Base-by-base conservation (phyloP, 2,888 invertebrate genomes). In the Amiota minor region DNA sequence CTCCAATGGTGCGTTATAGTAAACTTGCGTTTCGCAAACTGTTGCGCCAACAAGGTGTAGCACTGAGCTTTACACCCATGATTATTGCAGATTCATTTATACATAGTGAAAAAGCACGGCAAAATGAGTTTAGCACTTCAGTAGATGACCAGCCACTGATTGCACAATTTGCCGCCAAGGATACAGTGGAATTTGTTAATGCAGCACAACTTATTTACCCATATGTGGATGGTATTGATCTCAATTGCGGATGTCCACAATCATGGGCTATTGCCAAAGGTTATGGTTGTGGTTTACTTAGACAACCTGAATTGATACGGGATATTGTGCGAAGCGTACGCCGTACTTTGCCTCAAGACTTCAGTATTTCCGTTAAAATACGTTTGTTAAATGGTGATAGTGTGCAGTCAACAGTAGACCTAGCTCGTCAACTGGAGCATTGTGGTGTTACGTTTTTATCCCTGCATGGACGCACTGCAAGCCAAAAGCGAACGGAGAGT, bases 201-300 rank as follows among this genome's bases (percentile, higher is more conserved):
- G 98, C 98, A 35, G 92, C 98, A 4, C 93, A 95, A 90, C 91
- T 98, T 78, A 93, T 98, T 50, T 93, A 94, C 79, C 94, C 94
- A 91, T 95, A 94, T 91, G 93, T 95, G 72, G 95, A 96, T 91
- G 99, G 99, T 9, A 95, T 98, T 2, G 99, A 99, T 90, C 91
- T 99, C 50, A 99, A 99, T 88, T 99, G 99, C 91, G 99, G 99
- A 0, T 99, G 99, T 83, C 99, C 99, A 0, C 99, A 99, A 90
- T 91, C 93, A 79, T 98, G 98, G 98, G 98, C 98, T 0, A 94
- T 96, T 90, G 93, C 95, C 79, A 95, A 96, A 87, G 97, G 97
- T 4, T 95, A 96, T 87, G 98, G 98, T 0, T 96, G 96, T 84
- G 93, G 94, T 74, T 90, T 98, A 78, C 89, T 98, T 20, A 93